These are phyloP conservation scores for Phrynocephalus vlangalii DNA, from an alignment of 2,797 vertebrate species.

Conservation along the genomic window DNA sequence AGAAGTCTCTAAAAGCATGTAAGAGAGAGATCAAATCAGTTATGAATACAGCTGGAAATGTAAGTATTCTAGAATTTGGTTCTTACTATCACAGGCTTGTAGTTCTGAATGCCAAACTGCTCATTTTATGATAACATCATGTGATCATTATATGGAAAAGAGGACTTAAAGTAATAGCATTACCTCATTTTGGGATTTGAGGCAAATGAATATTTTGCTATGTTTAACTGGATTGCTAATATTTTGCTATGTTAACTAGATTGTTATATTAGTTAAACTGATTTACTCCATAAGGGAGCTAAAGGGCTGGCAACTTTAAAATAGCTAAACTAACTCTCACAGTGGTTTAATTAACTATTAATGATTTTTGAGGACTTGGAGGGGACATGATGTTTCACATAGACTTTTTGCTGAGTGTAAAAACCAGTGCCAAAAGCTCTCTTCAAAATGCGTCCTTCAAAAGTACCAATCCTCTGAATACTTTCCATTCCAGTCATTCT, in stretches of 20 bases:
- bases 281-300: not conserved
- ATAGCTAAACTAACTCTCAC: not conserved
- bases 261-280: not conserved
- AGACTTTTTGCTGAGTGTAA: not conserved
- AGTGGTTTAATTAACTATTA: not conserved
- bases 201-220: not conserved
- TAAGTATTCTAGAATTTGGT: constrained; percentile 75
- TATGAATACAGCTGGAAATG: constrained; percentile 98
- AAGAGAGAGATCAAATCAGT: constrained; percentile 99
- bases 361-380: not conserved
- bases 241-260: not conserved
- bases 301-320: not conserved
- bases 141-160: not conserved
- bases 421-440: not conserved
- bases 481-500: not conserved
- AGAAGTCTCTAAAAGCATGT: constrained; percentile 99
- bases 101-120: not conserved
- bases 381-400: not conserved
- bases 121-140: not conserved
- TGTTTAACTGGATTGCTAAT: not conserved
- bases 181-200: not conserved
- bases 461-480: not conserved
- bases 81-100: not conserved
- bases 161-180: not conserved
- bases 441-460: not conserved